These are phyloP conservation scores for Apostichopus leukothele DNA, from an alignment of 53 echinoderm and acorn worm genomes.

Conservation along the genomic window DNA sequence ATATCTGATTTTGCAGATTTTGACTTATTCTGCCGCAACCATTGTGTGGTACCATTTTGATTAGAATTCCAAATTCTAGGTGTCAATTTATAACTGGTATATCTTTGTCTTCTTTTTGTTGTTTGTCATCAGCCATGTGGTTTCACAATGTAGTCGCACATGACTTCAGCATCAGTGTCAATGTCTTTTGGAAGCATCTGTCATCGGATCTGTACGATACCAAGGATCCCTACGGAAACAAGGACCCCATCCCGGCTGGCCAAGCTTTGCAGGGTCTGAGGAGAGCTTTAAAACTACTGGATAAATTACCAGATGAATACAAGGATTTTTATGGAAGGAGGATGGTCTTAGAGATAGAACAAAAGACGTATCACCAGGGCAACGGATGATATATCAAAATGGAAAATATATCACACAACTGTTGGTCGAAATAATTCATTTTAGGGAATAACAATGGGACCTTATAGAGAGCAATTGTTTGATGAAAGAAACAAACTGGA, in stretches of 20 bases:
- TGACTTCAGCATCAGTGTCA: slow-evolving; percentile 96
- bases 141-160: slow-evolving; percentile 95
- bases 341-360: slow-evolving; percentile 81
- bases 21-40: too few relatives aligned
- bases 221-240: slow-evolving; percentile 95
- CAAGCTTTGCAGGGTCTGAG: slow-evolving; percentile 87
- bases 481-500: too few relatives aligned
- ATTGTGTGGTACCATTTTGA: too few relatives aligned
- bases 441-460: too few relatives aligned
- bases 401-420: too few relatives aligned
- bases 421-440: too few relatives aligned
- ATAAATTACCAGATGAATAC: slow-evolving; percentile 88
- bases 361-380: slow-evolving; percentile 57
- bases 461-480: too few relatives aligned
- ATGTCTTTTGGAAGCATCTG: slow-evolving; percentile 92
- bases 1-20: too few relatives aligned
- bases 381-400: slow-evolving; percentile 13
- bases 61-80: too few relatives aligned
- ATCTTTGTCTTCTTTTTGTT: slow-evolving; percentile 2
- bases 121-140: slow-evolving; percentile 71
- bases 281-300: slow-evolving; percentile 81
- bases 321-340: slow-evolving; percentile 96
- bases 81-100: too few relatives aligned
- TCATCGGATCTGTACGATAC: slow-evolving; percentile 77
- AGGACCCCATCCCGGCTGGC: slow-evolving; percentile 85